Percentiles rank a stretch among this genome's conserved stretches.
These are phyloP conservation scores for Peromyscus eremicus DNA, from an alignment of 2,797 vertebrate species.

Conservation along the genomic window DNA sequence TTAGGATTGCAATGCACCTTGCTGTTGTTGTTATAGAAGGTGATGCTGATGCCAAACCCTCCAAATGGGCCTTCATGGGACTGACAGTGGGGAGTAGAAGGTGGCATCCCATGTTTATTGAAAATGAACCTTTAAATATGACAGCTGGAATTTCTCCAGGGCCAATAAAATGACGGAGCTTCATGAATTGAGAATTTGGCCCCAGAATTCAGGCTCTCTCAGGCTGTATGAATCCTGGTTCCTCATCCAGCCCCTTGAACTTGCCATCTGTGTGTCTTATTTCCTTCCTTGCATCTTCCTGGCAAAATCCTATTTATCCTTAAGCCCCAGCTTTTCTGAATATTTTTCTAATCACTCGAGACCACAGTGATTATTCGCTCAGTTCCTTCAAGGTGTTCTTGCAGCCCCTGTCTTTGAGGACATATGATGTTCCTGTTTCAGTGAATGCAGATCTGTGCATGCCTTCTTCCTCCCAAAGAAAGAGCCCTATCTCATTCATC, in stretches of 20 bases:
- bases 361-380: constrained; percentile 23
- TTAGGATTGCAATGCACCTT: background rate
- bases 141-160: background rate
- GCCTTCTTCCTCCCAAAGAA: background rate
- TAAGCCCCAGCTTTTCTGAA: constrained; percentile 28
- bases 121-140: background rate
- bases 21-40: background rate
- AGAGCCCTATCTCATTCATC: background rate
- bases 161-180: background rate
- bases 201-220: background rate
- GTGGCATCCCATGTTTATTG: background rate
- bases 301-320: background rate
- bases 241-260: background rate
- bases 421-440: background rate
- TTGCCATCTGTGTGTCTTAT: background rate
- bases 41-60: background rate
- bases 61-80: background rate
- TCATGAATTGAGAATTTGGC: background rate
- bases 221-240: background rate
- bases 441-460: background rate
- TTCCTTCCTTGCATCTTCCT: constrained; percentile 54
- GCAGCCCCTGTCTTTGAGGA: background rate
- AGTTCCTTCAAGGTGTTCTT: background rate
- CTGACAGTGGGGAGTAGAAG: background rate
- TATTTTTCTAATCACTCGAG: constrained; percentile 58